A percentile compares a stretch with the other conserved stretches of the same genome.
Evolutionary conservation across 1,140 invertebrate genomes (phyloP).

Genomic region (Drosophila cardini): DNA sequence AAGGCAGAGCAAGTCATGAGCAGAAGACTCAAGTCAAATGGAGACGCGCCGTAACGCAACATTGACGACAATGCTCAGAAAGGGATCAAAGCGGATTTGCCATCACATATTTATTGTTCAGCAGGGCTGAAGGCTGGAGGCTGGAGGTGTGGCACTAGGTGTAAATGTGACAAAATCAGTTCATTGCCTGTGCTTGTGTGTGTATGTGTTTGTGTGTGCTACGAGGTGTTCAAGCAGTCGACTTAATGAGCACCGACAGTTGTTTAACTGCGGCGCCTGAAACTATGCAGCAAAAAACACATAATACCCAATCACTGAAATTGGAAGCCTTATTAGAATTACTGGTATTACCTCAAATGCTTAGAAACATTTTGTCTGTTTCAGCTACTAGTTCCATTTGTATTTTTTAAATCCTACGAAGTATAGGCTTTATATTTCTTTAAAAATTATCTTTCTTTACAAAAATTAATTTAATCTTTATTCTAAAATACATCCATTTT

Average conservation of each 20-base stretch:
- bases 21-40: not conserved
- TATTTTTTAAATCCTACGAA: too few species aligned
- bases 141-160: conserved; percentile 45
- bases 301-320: conserved; percentile 24
- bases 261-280: conserved; percentile 39
- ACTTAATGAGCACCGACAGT: conserved; percentile 69
- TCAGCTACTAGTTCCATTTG: too few species aligned
- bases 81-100: conserved; percentile 77
- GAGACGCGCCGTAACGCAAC: conserved; percentile 66
- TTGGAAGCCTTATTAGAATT: not conserved
- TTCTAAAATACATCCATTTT: too few species aligned
- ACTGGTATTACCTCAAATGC: not conserved
- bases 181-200: conserved; percentile 16
- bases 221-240: conserved; percentile 70
- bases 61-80: conserved; percentile 69
- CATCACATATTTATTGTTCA: conserved; percentile 50
- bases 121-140: not conserved
- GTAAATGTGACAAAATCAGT: conserved; percentile 73
- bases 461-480: too few species aligned
- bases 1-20: not conserved
- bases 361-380: too few species aligned
- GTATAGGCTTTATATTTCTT: too few species aligned
- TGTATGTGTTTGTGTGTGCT: conserved; percentile 31
- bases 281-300: conserved; percentile 34
- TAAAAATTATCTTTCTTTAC: too few species aligned